phyloP scores from a whole-genome alignment of 2,113 vertebrate species.

The Thunnus maccoyii region DNA sequence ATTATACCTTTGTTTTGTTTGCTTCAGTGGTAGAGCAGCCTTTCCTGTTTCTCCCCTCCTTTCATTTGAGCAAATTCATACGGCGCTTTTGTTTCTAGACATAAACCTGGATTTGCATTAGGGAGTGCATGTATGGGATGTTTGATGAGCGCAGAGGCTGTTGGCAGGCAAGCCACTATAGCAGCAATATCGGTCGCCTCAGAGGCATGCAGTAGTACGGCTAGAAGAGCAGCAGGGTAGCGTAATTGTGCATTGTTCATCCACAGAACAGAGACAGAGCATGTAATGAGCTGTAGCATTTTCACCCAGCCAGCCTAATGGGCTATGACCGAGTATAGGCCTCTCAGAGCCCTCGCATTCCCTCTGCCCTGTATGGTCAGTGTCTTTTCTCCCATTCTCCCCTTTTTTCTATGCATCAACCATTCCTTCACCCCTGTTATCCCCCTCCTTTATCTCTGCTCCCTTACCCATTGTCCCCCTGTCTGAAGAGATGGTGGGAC shows the following conservation, averaged over 20 bases:
- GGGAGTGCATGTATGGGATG: slow-evolving; percentile 69
- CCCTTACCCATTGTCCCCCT: slow-evolving; percentile 69
- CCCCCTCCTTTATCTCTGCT: slow-evolving; percentile 67
- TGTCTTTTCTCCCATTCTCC: slow-evolving; percentile 52
- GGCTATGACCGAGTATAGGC: slow-evolving; percentile 81
- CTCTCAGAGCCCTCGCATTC: slow-evolving; percentile 68
- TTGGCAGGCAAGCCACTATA: slow-evolving; percentile 68
- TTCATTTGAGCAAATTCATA: slow-evolving; percentile 69
- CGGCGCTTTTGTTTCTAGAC: slow-evolving; percentile 65
- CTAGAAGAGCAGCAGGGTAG: slow-evolving; percentile 79
- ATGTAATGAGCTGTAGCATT: slow-evolving; percentile 87
- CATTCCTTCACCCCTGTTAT: slow-evolving; percentile 75
- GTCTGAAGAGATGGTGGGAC: slow-evolving; percentile 75
- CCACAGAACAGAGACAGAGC: slow-evolving; percentile 85
- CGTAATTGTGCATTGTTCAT: slow-evolving; percentile 87
- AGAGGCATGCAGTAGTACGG: slow-evolving; percentile 68
- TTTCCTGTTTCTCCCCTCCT: slow-evolving; percentile 52
- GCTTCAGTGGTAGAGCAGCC: slow-evolving; percentile 36
- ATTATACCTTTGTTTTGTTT: slow-evolving; percentile 69
- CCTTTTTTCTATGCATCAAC: slow-evolving; percentile 60
- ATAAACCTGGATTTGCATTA: slow-evolving; percentile 76
- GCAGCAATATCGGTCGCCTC: slow-evolving; percentile 69
- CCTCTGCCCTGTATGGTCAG: slow-evolving; percentile 68
- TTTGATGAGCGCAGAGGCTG: slow-evolving; percentile 72
- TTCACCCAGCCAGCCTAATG: slow-evolving; percentile 84